Percentiles rank a stretch among this genome's conserved stretches.
Evolutionary conservation across 2,888 invertebrate species (phyloP).

Genomic region (Synergus gifuensis): DNA sequence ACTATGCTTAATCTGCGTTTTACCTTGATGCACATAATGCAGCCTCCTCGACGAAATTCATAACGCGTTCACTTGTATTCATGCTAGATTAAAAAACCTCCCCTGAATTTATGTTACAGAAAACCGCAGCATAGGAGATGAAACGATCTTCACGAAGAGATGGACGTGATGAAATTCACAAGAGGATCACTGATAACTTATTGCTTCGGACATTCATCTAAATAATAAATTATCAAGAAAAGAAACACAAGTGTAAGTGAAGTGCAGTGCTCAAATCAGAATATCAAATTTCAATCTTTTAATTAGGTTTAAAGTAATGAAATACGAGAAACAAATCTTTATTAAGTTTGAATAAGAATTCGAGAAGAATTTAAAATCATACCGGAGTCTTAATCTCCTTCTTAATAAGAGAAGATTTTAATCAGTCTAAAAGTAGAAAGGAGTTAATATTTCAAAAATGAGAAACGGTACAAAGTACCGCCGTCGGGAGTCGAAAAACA

Average conservation of each 20-base stretch:
- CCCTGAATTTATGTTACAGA: constrained; percentile 35
- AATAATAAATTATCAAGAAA: constrained; percentile 18
- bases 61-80: constrained; percentile 24
- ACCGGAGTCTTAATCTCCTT: too few relatives aligned
- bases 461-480: constrained; percentile 38
- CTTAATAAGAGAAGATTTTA: constrained; percentile 1
- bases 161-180: constrained; percentile 25
- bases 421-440: constrained; percentile 28
- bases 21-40: constrained; percentile 26
- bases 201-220: neutral
- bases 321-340: neutral
- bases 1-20: constrained; percentile 37
- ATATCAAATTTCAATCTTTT: neutral
- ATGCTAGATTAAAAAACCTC: constrained; percentile 34
- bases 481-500: constrained; percentile 22
- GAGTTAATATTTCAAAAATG: constrained; percentile 32
- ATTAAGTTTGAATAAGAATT: too few relatives aligned
- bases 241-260: constrained; percentile 31
- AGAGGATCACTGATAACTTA: constrained; percentile 1
- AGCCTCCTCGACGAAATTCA: constrained; percentile 23
- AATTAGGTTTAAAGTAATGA: neutral
- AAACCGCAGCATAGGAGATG: constrained; percentile 5
- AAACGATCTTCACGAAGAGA: constrained; percentile 4
- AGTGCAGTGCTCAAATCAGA: constrained; percentile 19
- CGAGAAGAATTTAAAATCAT: neutral